Evolutionary conservation across 2,888 invertebrate genomes (phyloP).

Genomic region (Corythucha ciliata): DNA sequence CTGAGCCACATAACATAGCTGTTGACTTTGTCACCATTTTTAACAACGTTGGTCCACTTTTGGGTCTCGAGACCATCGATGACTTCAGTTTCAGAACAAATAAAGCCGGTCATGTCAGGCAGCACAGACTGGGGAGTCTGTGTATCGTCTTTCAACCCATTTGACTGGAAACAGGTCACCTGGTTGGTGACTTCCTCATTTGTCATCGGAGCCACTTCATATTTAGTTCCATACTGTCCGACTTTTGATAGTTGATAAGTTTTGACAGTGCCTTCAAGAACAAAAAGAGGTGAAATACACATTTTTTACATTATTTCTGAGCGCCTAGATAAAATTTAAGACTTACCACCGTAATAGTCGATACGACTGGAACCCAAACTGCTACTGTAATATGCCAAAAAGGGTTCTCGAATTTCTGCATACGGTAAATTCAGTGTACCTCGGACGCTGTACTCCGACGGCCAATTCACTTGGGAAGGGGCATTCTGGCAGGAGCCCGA

Average conservation of each 20-base stretch:
- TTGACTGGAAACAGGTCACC: slow-evolving; percentile 71
- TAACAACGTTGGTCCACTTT: slow-evolving; percentile 65
- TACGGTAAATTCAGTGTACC: slow-evolving; percentile 79
- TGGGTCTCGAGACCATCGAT: slow-evolving; percentile 61
- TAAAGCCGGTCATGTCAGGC: slow-evolving; percentile 70
- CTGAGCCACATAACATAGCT: slow-evolving; percentile 83
- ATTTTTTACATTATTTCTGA: neutral
- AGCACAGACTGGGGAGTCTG: slow-evolving; percentile 67
- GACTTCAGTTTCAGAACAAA: slow-evolving; percentile 54
- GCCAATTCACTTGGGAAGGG: too few relatives aligned
- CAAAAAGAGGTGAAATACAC: too few relatives aligned
- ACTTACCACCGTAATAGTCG: slow-evolving; percentile 77
- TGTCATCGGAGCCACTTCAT: slow-evolving; percentile 80
- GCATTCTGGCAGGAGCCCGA: too few relatives aligned
- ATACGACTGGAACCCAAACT: slow-evolving; percentile 68
- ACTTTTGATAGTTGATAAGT: slow-evolving; percentile 66
- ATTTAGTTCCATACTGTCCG: slow-evolving; percentile 57
- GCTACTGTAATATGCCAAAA: slow-evolving; percentile 77
- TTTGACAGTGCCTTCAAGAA: slow-evolving; percentile 82
- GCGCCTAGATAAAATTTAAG: neutral
- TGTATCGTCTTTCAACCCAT: slow-evolving; percentile 55
- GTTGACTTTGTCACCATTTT: slow-evolving; percentile 69
- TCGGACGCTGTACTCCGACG: slow-evolving; percentile 56
- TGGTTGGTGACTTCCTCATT: slow-evolving; percentile 62
- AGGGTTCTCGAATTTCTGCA: slow-evolving; percentile 85